A percentile compares a stretch with the other conserved stretches of the same genome.
Evolutionary conservation across 1,140 invertebrate genomes (phyloP).

Genomic region (Drosophila ananassae): DNA sequence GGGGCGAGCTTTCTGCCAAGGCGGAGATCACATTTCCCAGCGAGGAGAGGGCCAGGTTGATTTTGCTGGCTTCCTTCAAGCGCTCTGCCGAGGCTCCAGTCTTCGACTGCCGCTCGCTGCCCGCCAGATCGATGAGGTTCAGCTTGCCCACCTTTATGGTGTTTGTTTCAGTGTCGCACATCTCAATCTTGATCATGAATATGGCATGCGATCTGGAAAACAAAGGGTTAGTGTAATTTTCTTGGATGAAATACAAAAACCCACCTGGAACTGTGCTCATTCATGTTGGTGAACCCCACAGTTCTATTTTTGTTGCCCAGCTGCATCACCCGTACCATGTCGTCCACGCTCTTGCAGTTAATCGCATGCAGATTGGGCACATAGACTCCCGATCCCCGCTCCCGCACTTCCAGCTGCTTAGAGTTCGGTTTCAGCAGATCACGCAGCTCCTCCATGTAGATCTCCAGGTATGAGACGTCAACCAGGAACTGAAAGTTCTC

Average conservation of each 20-base stretch:
- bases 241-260: neutral
- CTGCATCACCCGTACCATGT: slow-evolving; percentile 95
- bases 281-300: slow-evolving; percentile 99
- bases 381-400: slow-evolving; percentile 92
- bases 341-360: slow-evolving; percentile 95
- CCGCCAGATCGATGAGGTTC: slow-evolving; percentile 90
- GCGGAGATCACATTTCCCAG: slow-evolving; percentile 97
- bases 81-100: slow-evolving; percentile 94
- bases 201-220: slow-evolving; percentile 95
- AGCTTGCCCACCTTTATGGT: slow-evolving; percentile 89
- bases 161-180: slow-evolving; percentile 91
- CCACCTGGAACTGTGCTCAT: slow-evolving; percentile 95
- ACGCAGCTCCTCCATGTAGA: slow-evolving; percentile 96
- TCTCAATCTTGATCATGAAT: slow-evolving; percentile 99
- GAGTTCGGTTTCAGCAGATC: slow-evolving; percentile 95
- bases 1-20: slow-evolving; percentile 93
- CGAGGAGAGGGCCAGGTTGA: slow-evolving; percentile 96
- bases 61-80: slow-evolving; percentile 97
- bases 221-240: neutral
- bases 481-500: slow-evolving; percentile 96
- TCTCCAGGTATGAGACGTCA: slow-evolving; percentile 96
- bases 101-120: slow-evolving; percentile 96
- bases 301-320: slow-evolving; percentile 95
- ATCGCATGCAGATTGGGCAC: slow-evolving; percentile 96
- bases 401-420: slow-evolving; percentile 89